Conservation (phyloP, 2,797 vertebrate genomes). For the Sternarchorhynchus goeldii region DNA sequence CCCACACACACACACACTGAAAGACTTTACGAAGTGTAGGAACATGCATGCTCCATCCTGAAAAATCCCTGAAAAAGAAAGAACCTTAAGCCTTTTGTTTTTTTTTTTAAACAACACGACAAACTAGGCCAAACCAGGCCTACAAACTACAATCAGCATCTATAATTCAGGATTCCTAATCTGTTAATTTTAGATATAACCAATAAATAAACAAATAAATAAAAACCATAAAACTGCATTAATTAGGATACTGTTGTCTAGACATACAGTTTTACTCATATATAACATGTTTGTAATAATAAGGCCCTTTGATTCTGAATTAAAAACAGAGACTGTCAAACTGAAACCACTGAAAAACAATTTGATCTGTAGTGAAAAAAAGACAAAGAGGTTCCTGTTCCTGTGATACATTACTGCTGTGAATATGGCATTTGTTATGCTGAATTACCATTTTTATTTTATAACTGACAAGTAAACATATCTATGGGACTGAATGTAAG, state of each 20-base stretch:
- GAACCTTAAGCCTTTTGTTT: neutral
- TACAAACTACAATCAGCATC: neutral
- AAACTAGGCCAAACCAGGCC: too few relatives aligned
- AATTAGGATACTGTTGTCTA: slow-evolving; percentile 18
- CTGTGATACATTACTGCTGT: slow-evolving; percentile 47
- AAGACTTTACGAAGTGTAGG: neutral
- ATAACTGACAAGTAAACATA: slow-evolving; percentile 40
- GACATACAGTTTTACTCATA: slow-evolving; percentile 6
- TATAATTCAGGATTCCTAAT: slow-evolving; percentile 4
- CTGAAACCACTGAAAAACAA: slow-evolving; percentile 8
- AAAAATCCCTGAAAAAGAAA: neutral
- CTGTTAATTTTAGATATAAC: neutral
- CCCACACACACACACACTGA: too few relatives aligned
- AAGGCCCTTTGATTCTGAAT: slow-evolving; percentile 12
- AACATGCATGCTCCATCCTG: slow-evolving; percentile 14
- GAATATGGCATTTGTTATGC: slow-evolving; percentile 45
- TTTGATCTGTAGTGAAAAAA: slow-evolving; percentile 34
- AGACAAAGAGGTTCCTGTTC: slow-evolving; percentile 35
- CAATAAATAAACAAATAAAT: neutral
- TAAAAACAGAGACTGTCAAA: slow-evolving; percentile 1
- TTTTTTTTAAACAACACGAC: slow-evolving; percentile 1
- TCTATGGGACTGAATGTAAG: slow-evolving; percentile 43
- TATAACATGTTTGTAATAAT: slow-evolving; percentile 25
- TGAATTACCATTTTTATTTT: slow-evolving; percentile 46
- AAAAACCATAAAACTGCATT: slow-evolving; percentile 11